Evolutionary conservation across 1,140 invertebrate genomes (phyloP), one percentile per base, ranked within the genome.

Genomic region (Lepidurus apus): DNA sequence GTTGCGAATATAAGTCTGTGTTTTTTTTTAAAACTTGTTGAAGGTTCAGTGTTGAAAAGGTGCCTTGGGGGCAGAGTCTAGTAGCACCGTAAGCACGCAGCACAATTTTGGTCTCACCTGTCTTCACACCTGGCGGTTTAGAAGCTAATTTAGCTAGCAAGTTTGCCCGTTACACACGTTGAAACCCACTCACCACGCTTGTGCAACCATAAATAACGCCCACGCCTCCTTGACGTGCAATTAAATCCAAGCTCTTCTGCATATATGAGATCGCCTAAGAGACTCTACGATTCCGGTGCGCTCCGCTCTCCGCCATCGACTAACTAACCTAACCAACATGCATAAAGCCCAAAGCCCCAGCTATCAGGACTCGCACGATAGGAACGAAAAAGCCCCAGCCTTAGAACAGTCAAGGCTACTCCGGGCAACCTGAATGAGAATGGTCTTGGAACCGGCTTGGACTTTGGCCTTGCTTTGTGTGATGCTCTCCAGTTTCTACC

Each of bases 381-480:
- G 4, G 53, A n/a, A 21, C 53, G 53, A 65, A 65, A 65, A 65
- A 65, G 53, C 13, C 53, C 21, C 53, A 34, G 34, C 34, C 34
- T 4, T 34, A 34, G 53, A 65, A 65, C 13, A 65, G 53, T 17
- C 53, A 65, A 65, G 53, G 53, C 53, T 65, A 65, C 53, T 65
- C 53, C 9, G 53, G 13, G 53, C 53, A 65, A 65, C 53, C 53
- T 65, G 53, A 65, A 65, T 65, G 53, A 17, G 21, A 21, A 65
- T 65, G 53, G 53, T 65, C 53, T 21, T 65, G 53, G 13, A 65
- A 65, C 53, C 53, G 53, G 13, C 53, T 65, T 65, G 53, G 53
- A 65, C 53, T 65, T 65, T 65, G 53, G 53, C 53, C 53, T 65
- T 65, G 53, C 53, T 65, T 65, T 65, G 53, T 65, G 53, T 65